A percentile compares a stretch with the other conserved stretches of the same genome.
phyloP scores from a whole-genome alignment of 2,888 invertebrate genomes.

The Heliconius ismenius region DNA sequence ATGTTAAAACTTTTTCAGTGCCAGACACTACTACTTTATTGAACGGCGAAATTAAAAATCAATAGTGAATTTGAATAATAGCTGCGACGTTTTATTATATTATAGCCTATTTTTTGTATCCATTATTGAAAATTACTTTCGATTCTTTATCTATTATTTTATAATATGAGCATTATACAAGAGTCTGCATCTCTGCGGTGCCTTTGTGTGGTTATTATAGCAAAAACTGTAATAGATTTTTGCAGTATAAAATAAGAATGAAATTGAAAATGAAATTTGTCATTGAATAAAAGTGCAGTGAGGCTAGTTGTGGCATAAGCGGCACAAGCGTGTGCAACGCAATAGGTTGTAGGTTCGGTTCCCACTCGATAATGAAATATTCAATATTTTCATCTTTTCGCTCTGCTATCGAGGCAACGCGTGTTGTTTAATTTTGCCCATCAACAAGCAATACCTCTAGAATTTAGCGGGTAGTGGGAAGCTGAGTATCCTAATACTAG shows the following conservation, averaged over 20 bases:
- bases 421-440: no score
- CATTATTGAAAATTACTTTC: slow-evolving; percentile 15
- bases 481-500: no score
- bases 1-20: slow-evolving; percentile 53
- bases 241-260: slow-evolving; percentile 15
- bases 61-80: slow-evolving; percentile 40
- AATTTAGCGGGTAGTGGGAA: no score
- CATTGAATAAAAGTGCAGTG: slow-evolving; percentile 15
- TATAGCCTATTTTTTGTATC: slow-evolving; percentile 11
- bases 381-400: no score
- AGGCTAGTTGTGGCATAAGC: no score
- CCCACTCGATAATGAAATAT: no score
- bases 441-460: no score
- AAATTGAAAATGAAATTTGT: slow-evolving; percentile 17
- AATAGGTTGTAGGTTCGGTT: no score
- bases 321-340: no score
- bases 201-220: slow-evolving; percentile 14
- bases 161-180: slow-evolving; percentile 24
- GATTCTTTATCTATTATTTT: slow-evolving; percentile 15
- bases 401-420: no score
- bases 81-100: neutral
- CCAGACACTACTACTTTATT: slow-evolving; percentile 20
- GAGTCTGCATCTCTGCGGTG: neutral
- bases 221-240: slow-evolving; percentile 19
- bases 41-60: slow-evolving; percentile 36